phyloP scores from a whole-genome alignment of 2,888 invertebrate species.

The Julus scandinavius region DNA sequence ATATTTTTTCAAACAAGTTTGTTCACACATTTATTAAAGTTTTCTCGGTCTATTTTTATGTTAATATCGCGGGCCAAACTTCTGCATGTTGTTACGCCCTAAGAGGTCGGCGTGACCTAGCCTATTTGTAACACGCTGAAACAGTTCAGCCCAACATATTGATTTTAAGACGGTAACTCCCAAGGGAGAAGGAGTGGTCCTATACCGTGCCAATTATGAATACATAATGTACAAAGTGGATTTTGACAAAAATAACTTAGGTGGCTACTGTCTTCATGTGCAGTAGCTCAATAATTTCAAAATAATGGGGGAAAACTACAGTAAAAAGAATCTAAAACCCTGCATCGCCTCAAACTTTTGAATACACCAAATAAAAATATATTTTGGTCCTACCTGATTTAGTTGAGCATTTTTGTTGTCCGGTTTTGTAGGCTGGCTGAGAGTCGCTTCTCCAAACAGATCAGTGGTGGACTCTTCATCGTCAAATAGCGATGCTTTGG shows the following conservation, averaged over 20 bases:
- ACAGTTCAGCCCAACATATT: constrained; percentile 39
- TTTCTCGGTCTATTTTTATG: not conserved
- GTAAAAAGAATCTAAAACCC: too few species aligned
- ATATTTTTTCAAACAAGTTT: not conserved
- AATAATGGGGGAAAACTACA: too few species aligned
- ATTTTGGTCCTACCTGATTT: not conserved
- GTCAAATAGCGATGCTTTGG: constrained; percentile 43
- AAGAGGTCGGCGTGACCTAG: not conserved
- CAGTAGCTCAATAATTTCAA: too few species aligned
- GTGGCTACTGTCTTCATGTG: not conserved
- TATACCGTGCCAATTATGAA: not conserved
- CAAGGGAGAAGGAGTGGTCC: constrained; percentile 1
- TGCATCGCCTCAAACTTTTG: too few species aligned
- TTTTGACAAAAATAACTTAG: constrained; percentile 7
- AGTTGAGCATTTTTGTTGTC: not conserved
- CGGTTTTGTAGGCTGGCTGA: not conserved
- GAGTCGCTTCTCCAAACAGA: constrained; percentile 34
- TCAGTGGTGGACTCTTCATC: constrained; percentile 49
- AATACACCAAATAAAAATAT: not conserved
- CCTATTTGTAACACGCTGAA: not conserved
- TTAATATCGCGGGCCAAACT: not conserved
- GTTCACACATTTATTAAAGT: constrained; percentile 1
- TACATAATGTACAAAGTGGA: not conserved
- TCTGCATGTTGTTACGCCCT: not conserved
- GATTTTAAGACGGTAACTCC: constrained; percentile 3